Percentiles rank a stretch among this genome's conserved stretches.
phyloP scores from a whole-genome alignment of 2,888 invertebrate genomes.

The Microchrysa polita region DNA sequence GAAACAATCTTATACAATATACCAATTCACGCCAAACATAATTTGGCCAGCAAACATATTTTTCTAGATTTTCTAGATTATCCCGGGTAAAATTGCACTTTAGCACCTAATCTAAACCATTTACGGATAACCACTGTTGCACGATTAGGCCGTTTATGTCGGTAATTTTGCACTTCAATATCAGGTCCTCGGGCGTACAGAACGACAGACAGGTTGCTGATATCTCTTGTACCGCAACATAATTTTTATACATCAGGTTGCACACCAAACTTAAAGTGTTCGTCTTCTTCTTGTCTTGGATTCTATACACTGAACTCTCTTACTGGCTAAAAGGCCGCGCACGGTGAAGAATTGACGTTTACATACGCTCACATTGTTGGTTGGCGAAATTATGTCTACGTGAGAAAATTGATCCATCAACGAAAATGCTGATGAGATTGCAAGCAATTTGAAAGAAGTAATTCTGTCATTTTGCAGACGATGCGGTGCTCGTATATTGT shows the following conservation, averaged over 20 bases:
- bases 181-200: background rate
- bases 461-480: constrained; percentile 36
- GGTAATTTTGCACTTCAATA: constrained; percentile 15
- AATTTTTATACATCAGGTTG: background rate
- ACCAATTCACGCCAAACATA: constrained; percentile 24
- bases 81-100: constrained; percentile 34
- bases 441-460: constrained; percentile 33
- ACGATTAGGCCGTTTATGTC: constrained; percentile 39
- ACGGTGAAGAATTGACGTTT: constrained; percentile 17
- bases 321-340: background rate
- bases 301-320: background rate
- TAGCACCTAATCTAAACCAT: constrained; percentile 43
- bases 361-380: background rate
- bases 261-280: background rate
- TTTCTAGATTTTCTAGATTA: constrained; percentile 35
- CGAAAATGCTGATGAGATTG: constrained; percentile 27
- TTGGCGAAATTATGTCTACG: constrained; percentile 28
- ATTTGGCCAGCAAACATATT: background rate
- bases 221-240: background rate
- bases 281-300: background rate
- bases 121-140: constrained; percentile 36
- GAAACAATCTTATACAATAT: constrained; percentile 11
- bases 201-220: background rate
- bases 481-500: no score
- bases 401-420: constrained; percentile 44